A percentile compares a stretch with the other conserved stretches of the same genome.
Conservation (phyloP, 1,140 invertebrate species). For the Plectrocnemia conspersa region DNA sequence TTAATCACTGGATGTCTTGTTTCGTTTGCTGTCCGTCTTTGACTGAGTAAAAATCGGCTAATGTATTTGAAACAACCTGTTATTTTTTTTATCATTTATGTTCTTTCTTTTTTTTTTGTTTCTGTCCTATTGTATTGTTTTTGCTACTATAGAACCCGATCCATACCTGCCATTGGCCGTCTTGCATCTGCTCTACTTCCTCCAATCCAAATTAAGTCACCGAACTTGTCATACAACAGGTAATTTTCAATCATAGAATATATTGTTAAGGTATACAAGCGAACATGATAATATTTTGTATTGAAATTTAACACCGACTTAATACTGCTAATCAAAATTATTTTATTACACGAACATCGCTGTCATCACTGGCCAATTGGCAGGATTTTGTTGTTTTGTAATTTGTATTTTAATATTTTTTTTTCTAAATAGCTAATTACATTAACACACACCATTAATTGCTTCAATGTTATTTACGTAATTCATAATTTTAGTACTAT, state of each 20-base stretch:
- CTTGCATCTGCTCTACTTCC: conserved; percentile 63
- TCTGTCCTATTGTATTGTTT: conserved; percentile 33
- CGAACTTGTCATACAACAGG: conserved; percentile 69
- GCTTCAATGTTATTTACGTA: not conserved
- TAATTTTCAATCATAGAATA: conserved; percentile 44
- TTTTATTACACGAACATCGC: too few relatives aligned
- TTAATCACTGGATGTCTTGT: too few relatives aligned
- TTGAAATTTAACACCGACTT: too few relatives aligned
- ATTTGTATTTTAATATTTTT: not conserved
- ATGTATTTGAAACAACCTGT: too few relatives aligned
- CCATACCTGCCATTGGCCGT: conserved; percentile 51
- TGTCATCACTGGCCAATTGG: too few relatives aligned
- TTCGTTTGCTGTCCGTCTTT: too few relatives aligned
- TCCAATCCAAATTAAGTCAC: conserved; percentile 68
- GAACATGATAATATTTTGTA: too few relatives aligned
- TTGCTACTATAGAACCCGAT: conserved; percentile 39
- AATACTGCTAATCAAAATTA: too few relatives aligned
- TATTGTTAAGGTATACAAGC: too few relatives aligned
- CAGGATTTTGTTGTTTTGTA: not conserved
- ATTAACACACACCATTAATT: not conserved
- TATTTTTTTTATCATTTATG: too few relatives aligned
- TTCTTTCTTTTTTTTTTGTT: conserved; percentile 20
- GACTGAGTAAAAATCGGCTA: too few relatives aligned
- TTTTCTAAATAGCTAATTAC: not conserved
- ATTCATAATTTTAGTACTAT: conserved; percentile 46